Base-by-base conservation (phyloP, 2,797 vertebrate species). In the Dicrostonyx torquatus region DNA sequence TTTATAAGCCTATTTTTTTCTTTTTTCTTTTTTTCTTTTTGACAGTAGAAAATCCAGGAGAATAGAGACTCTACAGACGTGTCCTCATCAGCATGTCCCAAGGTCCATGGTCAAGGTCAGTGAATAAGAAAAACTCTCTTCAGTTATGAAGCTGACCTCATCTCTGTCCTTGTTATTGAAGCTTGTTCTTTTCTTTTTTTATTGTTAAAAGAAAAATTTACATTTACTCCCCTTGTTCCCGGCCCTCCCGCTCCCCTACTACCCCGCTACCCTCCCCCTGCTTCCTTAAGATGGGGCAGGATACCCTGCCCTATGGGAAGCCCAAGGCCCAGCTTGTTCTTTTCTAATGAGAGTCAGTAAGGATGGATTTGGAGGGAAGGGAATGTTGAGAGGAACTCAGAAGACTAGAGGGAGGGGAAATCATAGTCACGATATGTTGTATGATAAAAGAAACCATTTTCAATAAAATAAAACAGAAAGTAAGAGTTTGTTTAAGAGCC, bases 91-190 rank as follows among this genome's bases (percentile, higher is more conserved):
- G 14, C 1, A 0, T 64, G 53, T 72, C 45, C 73, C 37, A 17
- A 93, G 87, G 48, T 43, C 31, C 62, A 22, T 11, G 29, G 26
- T 92, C 78, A 96, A 97, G 78, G 91, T 97, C 73, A 94, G 95
- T 94, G 34, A 93, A 72, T 24, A 26, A 76, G 18, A 58, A 58
- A 20, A 58, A 40, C 14, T 82, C 17, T 4, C 37, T 58, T 66
- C 66, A 58, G 2, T 11, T 7, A 14, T 37, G 26, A 86, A 78
- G 62, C 78, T 34, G 34, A 75, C 43, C 8, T 68, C 70, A 64
- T 29, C 50, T 93, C 89, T 37, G 79, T 75, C 48, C 13, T 26
- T 85, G 40, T 88, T 34, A 76, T 72, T 18, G 18, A 70, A 70
- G 0, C 8, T 5, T 82, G 7, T 60, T 43, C 26, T 82, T 29